These are phyloP conservation scores for Drosophila albomicans DNA, from an alignment of 1,140 invertebrate genomes.

Conservation along the genomic window DNA sequence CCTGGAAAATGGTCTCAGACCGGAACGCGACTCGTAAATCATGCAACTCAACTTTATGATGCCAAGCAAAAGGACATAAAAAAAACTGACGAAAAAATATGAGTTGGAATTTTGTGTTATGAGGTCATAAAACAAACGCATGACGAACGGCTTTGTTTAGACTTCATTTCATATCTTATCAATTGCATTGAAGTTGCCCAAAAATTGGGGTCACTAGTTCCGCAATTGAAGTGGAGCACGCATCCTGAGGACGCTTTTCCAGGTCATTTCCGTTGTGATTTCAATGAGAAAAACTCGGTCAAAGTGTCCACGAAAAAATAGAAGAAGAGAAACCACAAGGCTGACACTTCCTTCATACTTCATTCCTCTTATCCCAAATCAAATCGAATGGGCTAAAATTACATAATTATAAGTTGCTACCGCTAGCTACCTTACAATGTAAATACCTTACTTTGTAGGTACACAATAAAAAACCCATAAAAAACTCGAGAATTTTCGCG, in stretches of 20 bases:
- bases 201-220: conserved; percentile 61
- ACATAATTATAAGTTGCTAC: conserved; percentile 71
- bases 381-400: conserved; percentile 66
- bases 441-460: conserved; percentile 25
- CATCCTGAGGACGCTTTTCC: conserved; percentile 63
- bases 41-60: conserved; percentile 50
- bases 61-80: conserved; percentile 46
- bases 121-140: conserved; percentile 7
- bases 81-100: conserved; percentile 24
- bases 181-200: not conserved
- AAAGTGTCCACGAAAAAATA: conserved; percentile 4
- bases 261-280: conserved; percentile 72
- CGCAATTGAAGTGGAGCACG: conserved; percentile 45
- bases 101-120: conserved; percentile 28
- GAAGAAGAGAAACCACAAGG: conserved; percentile 31
- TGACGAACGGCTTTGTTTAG: not conserved
- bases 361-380: conserved; percentile 23
- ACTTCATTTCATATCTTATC: not conserved
- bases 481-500: conserved; percentile 82
- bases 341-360: conserved; percentile 59
- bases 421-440: conserved; percentile 1
- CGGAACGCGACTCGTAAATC: conserved; percentile 36
- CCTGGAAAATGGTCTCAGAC: conserved; percentile 48
- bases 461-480: conserved; percentile 60
- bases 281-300: conserved; percentile 47